Base-by-base conservation (phyloP, 2,888 invertebrate genomes). In the Epistrophe grossulariae region DNA sequence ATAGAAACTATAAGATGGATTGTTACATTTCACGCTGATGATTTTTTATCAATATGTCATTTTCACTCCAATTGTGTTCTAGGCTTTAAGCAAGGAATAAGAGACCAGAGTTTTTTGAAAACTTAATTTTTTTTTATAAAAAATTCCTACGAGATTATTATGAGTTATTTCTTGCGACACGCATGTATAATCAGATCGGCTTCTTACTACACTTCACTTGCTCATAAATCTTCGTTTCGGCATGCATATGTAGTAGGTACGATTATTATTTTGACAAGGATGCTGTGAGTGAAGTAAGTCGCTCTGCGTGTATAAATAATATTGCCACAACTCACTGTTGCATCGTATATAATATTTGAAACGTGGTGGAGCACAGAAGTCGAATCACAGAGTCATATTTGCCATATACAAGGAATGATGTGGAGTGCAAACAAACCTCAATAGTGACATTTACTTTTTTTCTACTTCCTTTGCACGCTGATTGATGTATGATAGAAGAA, bases 361-460 rank as follows among this genome's bases (percentile, higher is more conserved):
- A 38, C 48, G 52, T 43, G 43, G 60, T 24, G 52, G 31, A 48
- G 38, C 70, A 11, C 50, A 43, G 57, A 15, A 66, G 17, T 66
- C 64, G 15, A 15, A 35, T 35, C 35, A 35, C 6, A 45, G n/a
- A 55, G 45, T 57, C 68, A 59, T 35, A 66, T 45, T 60, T 79
- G 50, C 40, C 40, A 17, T 40, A 24, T 15, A 24, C 24, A 24
- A 24, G 43, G 48, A 48, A 35, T 73, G 43, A 70, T 79, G 73
- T 43, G 50, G 64, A 76, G 59, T 79, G 64, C 76, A 87, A 83
- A 81, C 78, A 85, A 79, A 85, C 85, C 85, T 85, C 82, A 82
- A 83, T 87, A 82, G 82, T 87, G 78, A 85, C 81, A 81, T 78
- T 78, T 79, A 76, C 74, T 79, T 76, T 74, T n/a, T 71, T 87